Conservation (phyloP, 2,113 vertebrate species). For the Caranx melampygus region DNA sequence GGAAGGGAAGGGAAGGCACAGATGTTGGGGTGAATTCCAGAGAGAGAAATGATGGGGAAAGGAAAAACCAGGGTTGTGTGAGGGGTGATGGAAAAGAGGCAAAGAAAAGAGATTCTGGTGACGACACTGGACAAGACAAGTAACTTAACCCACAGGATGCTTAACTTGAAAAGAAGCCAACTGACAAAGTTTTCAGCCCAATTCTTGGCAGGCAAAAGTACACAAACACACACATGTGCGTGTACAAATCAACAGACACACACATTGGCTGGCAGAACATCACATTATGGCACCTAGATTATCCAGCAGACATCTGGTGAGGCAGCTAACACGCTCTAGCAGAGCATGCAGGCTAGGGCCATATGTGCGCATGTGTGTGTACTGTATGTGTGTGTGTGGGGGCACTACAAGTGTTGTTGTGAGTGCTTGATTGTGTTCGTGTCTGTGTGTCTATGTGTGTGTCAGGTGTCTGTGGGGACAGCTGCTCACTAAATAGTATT, state of each 20-base stretch:
- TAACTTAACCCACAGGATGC: slow-evolving; percentile 5
- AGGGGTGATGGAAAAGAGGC: background rate
- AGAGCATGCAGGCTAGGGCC: slow-evolving; percentile 60
- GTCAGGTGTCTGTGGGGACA: slow-evolving; percentile 73
- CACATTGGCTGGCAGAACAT: slow-evolving; percentile 57
- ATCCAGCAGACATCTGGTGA: slow-evolving; percentile 79
- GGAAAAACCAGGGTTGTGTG: slow-evolving; percentile 12
- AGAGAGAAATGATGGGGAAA: background rate
- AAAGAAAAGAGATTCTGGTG: background rate
- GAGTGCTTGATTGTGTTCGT: background rate
- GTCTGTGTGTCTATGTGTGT: slow-evolving; percentile 25
- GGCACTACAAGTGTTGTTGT: background rate
- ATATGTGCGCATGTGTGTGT: slow-evolving; percentile 47
- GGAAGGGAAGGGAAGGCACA: slow-evolving; percentile 41
- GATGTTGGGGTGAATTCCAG: slow-evolving; percentile 66
- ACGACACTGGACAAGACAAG: background rate
- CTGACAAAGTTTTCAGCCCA: slow-evolving; percentile 32
- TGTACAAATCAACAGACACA: slow-evolving; percentile 16
- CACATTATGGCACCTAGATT: slow-evolving; percentile 69
- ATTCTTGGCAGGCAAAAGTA: slow-evolving; percentile 42
- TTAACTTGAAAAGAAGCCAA: slow-evolving; percentile 46
- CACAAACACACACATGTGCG: slow-evolving; percentile 23
- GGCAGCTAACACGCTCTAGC: slow-evolving; percentile 67
- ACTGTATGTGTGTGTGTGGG: slow-evolving; percentile 11
- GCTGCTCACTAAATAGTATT: slow-evolving; percentile 76